phyloP scores from a whole-genome alignment of 2,888 invertebrate species.

The Pollenia amentaria region DNA sequence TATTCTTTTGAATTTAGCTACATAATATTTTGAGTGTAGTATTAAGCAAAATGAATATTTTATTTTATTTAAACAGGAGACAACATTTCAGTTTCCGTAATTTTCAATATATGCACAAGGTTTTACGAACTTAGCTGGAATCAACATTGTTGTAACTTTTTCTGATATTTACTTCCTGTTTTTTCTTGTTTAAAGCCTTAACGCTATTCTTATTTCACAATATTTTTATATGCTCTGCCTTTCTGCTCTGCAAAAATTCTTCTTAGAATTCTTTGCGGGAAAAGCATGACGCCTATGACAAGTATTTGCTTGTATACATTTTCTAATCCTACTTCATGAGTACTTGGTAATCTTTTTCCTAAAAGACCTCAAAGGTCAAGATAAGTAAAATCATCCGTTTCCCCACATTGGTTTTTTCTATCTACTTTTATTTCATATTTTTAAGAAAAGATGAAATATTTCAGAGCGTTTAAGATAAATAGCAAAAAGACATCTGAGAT shows the following conservation, averaged over 20 bases:
- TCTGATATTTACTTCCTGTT: too few relatives aligned
- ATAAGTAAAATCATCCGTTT: constrained; percentile 14
- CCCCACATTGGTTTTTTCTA: neutral
- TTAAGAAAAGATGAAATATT: neutral
- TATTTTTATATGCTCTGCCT: neutral
- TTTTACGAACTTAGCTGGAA: too few relatives aligned
- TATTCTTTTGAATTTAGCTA: too few relatives aligned
- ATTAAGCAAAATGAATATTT: too few relatives aligned
- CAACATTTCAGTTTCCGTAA: too few relatives aligned
- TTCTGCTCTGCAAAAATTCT: neutral
- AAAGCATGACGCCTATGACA: constrained; percentile 7
- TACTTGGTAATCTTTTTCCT: neutral
- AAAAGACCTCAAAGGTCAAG: constrained; percentile 17
- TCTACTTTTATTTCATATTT: neutral
- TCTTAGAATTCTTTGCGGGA: neutral
- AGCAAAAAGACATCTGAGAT: neutral
- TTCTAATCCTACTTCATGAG: neutral
- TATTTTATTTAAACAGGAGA: too few relatives aligned
- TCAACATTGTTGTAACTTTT: too few relatives aligned
- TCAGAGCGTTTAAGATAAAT: too few relatives aligned
- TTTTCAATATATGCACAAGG: too few relatives aligned
- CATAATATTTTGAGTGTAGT: too few relatives aligned
- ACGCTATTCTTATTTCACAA: too few relatives aligned
- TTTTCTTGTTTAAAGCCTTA: too few relatives aligned
- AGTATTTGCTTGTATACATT: constrained; percentile 25